phyloP scores from a whole-genome alignment of 2,797 vertebrate genomes.

The Tiaroga cobitis region DNA sequence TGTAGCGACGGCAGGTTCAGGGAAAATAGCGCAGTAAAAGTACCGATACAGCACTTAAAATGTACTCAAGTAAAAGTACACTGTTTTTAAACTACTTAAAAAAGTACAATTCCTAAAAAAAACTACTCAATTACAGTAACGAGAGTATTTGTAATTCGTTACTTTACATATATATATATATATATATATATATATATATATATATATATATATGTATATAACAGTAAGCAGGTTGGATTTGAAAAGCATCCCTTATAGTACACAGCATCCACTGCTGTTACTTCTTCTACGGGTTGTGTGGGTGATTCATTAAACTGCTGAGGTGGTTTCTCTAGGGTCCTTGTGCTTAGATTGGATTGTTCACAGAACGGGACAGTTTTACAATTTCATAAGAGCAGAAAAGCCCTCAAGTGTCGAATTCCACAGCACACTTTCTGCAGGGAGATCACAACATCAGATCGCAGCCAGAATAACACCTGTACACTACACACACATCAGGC shows the following conservation, averaged over 20 bases:
- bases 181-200: too few relatives aligned
- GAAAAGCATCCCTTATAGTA: neutral
- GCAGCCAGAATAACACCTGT: neutral
- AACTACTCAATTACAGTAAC: too few relatives aligned
- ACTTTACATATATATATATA: too few relatives aligned
- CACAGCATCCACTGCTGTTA: neutral
- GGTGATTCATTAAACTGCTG: constrained; percentile 31
- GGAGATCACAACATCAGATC: neutral
- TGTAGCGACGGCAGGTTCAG: too few relatives aligned
- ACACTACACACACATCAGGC: neutral
- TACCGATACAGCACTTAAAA: too few relatives aligned
- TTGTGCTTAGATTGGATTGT: constrained; percentile 20
- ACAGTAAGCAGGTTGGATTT: neutral
- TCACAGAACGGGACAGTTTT: constrained; percentile 4
- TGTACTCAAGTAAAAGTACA: too few relatives aligned
- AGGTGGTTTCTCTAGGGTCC: constrained; percentile 3
- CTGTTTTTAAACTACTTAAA: too few relatives aligned
- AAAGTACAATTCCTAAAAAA: too few relatives aligned
- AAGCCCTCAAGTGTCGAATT: neutral
- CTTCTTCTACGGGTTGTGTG: neutral
- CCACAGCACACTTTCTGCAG: neutral
- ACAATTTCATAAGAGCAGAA: constrained; percentile 2
- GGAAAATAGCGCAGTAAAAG: too few relatives aligned
- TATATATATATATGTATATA: too few relatives aligned
- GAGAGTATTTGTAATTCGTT: too few relatives aligned